Base-by-base conservation (phyloP, 2,888 invertebrate species). In the Ennomos fuscantarius region DNA sequence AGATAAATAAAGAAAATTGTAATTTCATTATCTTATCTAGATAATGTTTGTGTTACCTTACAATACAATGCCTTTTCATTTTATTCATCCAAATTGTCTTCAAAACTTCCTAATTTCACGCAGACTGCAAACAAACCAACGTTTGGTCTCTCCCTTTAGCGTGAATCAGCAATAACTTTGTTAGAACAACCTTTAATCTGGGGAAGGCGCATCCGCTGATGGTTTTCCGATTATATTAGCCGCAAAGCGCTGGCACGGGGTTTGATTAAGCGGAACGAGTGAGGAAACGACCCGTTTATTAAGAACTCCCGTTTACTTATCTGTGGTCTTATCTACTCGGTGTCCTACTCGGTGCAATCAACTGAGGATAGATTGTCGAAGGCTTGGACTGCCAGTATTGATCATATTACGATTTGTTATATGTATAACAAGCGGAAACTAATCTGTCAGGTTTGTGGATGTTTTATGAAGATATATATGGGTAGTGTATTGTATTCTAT, bases 221-320 rank as follows among this genome's bases (percentile, higher is more conserved):
- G 86, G 86, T 84, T 89, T 89, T 84, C 86, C 86, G 82, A 88
- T 88, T 87, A 79, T 77, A 86, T 87, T 88, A 87, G 74, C 81
- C 82, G 79, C 84, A 78, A 82, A 82, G 74, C 78, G 75, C 56
- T 55, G 48, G 52, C 50, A 64, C 68, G 69, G 69, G 58, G 74
- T 70, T 82, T 86, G 82, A 87, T 87, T 87, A 86, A 77, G 73
- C 78, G 72, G 78, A 86, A 81, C 76, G 78, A 73, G 71, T 69
- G 66, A 72, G 76, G 75, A 79, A 78, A 78, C 72, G 73, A 74
- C 65, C 73, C 67, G 73, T 72, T 81, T 79, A 80, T 73, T 78
- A 73, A 67, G 70, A 71, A 60, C 60, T 55, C 50, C 36, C 10
- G 32, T 45, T 57, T 53, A 47, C 49, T 55, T 55, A 59, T 57